Evolutionary conservation across 30 jellyfish, hydroid and myxozoan genomes (phyloP), one percentile per base, ranked within the genome.

Genomic region (Clytia hemisphaerica): DNA sequence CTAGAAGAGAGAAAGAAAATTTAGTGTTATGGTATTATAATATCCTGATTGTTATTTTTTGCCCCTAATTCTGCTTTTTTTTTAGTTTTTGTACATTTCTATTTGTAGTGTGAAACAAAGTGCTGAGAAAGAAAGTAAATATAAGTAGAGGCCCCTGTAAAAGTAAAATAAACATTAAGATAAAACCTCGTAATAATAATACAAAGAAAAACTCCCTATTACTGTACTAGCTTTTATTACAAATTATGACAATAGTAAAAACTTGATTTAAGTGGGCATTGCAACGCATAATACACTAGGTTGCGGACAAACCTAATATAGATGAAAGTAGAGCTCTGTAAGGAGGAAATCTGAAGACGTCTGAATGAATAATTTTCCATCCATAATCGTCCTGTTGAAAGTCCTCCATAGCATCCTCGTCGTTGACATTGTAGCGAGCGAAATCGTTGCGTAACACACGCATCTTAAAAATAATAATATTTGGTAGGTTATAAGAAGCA

Each of bases 381-480:
- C 97, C 97, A 63, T 84, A 88, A 44, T 88, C 97, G 59, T 88
- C 97, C 75, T 80, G 97, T 10, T 88, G 94, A 7, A 72, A 36
- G 32, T 79, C 94, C 12, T 69, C 75, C 59, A 62, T 24, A 37
- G 80, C 58, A 40, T 87, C 96, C 37, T 87, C 96, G 29, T 87
- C 96, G 0, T 73, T 72, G 7, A 87, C 78, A 61, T 87, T 87
- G 65, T 87, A 87, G 37, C 94, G 71, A 36, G 88, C 75, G 67
- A 87, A 87, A 61, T 87, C 96, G 34, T 78, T 87, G 69, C 75
- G 63, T 58, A 87, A 73, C 10, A 87, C 80, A 37, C 96, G 67
- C 96, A 87, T 87, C 96, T 87, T n/a, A 44, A 28, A 26, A 32
- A n/a, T 1, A 38, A 59, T n/a, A 36, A 57, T 57, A 57, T 22